A percentile compares a stretch with the other conserved stretches of the same genome.
Conservation (phyloP, 2,113 vertebrate species). For the Dissostichus mawsoni region DNA sequence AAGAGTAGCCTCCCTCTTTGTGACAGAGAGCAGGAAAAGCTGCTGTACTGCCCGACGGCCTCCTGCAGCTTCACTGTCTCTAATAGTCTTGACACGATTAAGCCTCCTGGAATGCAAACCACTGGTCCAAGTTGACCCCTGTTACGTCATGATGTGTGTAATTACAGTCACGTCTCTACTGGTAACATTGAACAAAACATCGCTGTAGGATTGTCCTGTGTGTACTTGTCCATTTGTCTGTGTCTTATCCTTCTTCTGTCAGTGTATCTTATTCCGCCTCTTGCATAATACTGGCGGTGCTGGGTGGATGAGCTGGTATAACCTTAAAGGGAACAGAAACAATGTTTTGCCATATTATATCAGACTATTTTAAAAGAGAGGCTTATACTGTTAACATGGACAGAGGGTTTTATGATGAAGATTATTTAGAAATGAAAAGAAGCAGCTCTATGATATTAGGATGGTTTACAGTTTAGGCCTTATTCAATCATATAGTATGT, state of each 20-base stretch:
- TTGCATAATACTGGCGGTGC: constrained; percentile 41
- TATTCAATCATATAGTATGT: constrained; percentile 49
- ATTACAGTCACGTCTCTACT: constrained; percentile 33
- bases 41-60: constrained; percentile 69
- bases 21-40: constrained; percentile 62
- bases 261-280: constrained; percentile 49
- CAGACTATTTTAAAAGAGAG: constrained; percentile 35
- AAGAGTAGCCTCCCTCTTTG: constrained; percentile 41
- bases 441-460: constrained; percentile 29
- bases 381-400: constrained; percentile 12
- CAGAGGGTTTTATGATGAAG: constrained; percentile 23
- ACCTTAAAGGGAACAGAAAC: constrained; percentile 36
- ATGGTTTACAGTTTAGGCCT: constrained; percentile 39
- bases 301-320: constrained; percentile 44
- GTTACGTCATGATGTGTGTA: constrained; percentile 27
- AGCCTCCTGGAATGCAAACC: constrained; percentile 58
- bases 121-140: constrained; percentile 38
- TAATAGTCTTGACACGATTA: constrained; percentile 42
- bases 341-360: constrained; percentile 42
- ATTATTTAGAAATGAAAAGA: constrained; percentile 42
- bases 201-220: constrained; percentile 26
- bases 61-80: constrained; percentile 41
- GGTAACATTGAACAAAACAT: constrained; percentile 34
- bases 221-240: constrained; percentile 51
- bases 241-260: constrained; percentile 54